Percentiles rank a stretch among this genome's conserved stretches.
phyloP scores from a whole-genome alignment of 35 echinoderm and acorn worm genomes.

The Hemicentrotus pulcherrimus region DNA sequence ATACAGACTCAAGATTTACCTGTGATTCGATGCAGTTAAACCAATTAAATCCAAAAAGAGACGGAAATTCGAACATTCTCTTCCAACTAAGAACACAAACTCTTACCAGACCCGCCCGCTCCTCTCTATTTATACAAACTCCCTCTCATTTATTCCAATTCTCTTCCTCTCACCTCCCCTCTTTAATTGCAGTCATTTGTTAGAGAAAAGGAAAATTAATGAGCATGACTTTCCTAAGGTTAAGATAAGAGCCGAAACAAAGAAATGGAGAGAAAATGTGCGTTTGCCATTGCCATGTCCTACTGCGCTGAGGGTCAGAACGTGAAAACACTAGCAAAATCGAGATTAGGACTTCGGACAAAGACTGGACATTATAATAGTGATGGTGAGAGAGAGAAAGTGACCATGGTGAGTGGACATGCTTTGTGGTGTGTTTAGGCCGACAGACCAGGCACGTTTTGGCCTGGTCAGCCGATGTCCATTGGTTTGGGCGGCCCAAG shows the following conservation, averaged over 20 bases:
- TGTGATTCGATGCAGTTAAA: background rate
- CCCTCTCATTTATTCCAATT: background rate
- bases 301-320: constrained; percentile 26
- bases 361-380: background rate
- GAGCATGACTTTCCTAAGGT: constrained; percentile 32
- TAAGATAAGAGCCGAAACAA: background rate
- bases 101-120: background rate
- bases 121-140: background rate
- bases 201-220: constrained; percentile 20
- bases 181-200: constrained; percentile 27
- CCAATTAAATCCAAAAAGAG: background rate
- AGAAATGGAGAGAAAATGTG: background rate
- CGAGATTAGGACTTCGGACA: constrained; percentile 1
- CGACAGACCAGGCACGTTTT: constrained; percentile 8
- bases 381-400: background rate
- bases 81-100: background rate
- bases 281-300: constrained; percentile 14
- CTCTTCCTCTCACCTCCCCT: background rate
- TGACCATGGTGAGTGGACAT: constrained; percentile 23
- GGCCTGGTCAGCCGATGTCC: background rate
- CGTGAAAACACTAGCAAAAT: constrained; percentile 27
- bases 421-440: constrained; percentile 25
- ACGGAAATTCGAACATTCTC: background rate
- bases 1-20: background rate
- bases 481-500: background rate